These are phyloP conservation scores for Diprion similis DNA, from an alignment of 1,140 invertebrate genomes.

Conservation along the genomic window DNA sequence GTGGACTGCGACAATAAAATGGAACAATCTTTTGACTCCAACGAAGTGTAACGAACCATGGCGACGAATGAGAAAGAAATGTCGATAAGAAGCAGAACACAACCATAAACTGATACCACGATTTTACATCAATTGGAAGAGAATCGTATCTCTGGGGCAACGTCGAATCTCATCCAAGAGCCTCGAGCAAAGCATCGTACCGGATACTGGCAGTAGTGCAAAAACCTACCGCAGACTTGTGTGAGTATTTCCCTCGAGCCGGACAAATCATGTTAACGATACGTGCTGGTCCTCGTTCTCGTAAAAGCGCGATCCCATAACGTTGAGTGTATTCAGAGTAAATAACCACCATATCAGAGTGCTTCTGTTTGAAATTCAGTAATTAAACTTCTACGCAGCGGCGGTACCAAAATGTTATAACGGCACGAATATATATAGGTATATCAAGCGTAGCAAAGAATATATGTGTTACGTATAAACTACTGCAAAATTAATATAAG, in stretches of 20 bases:
- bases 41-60: too few relatives aligned
- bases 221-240: background rate
- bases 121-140: too few relatives aligned
- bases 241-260: constrained; percentile 32
- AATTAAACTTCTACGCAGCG: background rate
- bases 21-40: too few relatives aligned
- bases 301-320: constrained; percentile 8
- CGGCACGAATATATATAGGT: background rate
- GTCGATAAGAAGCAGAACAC: too few relatives aligned
- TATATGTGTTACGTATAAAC: too few relatives aligned
- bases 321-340: constrained; percentile 18
- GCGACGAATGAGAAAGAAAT: too few relatives aligned
- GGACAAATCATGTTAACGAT: background rate
- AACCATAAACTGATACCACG: too few relatives aligned
- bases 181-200: background rate
- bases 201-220: background rate
- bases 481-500: too few relatives aligned
- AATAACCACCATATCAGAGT: constrained; percentile 19
- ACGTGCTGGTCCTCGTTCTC: background rate
- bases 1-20: too few relatives aligned
- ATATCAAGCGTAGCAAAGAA: too few relatives aligned
- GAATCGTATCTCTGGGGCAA: background rate
- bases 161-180: background rate
- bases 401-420: background rate
- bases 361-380: background rate